Conservation (phyloP, 1,140 invertebrate species). For the Formica selysi region DNA sequence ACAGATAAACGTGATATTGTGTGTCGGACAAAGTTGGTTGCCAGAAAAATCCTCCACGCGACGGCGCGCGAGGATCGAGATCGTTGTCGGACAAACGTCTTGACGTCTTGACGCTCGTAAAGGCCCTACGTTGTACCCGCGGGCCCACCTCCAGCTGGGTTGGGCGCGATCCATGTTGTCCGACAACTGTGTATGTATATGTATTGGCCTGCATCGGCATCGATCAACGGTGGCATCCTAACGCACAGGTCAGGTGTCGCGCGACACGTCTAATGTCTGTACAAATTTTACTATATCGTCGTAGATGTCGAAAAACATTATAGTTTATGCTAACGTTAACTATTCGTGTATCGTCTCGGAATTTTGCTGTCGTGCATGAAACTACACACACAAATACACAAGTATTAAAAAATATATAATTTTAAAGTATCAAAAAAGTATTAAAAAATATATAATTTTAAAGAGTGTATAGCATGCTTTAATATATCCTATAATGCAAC, state of each 20-base stretch:
- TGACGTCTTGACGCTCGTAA: conserved; percentile 40
- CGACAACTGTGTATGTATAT: conserved; percentile 53
- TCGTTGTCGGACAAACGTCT: conserved; percentile 67
- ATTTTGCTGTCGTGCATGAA: not conserved
- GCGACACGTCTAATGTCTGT: conserved; percentile 31
- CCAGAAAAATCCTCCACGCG: conserved; percentile 41
- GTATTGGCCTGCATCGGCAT: conserved; percentile 3
- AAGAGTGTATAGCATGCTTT: not conserved
- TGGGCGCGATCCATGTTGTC: conserved; percentile 53
- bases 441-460: not conserved
- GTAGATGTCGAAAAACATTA: not conserved
- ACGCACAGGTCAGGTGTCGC: conserved; percentile 58
- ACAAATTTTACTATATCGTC: conserved; percentile 6
- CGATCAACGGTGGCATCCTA: conserved; percentile 35
- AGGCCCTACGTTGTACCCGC: conserved; percentile 58
- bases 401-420: not conserved
- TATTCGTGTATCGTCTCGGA: not conserved
- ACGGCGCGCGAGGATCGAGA: conserved; percentile 60
- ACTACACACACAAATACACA: not conserved
- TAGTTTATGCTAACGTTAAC: not conserved
- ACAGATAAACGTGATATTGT: conserved; percentile 4
- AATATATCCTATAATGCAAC: too few relatives aligned
- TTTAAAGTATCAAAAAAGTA: too few relatives aligned
- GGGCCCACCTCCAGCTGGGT: conserved; percentile 45
- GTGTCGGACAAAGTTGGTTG: not conserved